A percentile compares a stretch with the other conserved stretches of the same genome.
These are phyloP conservation scores for Tokudaia tokunoshimensis DNA, from an alignment of 2,797 vertebrate genomes.

Conservation along the genomic window DNA sequence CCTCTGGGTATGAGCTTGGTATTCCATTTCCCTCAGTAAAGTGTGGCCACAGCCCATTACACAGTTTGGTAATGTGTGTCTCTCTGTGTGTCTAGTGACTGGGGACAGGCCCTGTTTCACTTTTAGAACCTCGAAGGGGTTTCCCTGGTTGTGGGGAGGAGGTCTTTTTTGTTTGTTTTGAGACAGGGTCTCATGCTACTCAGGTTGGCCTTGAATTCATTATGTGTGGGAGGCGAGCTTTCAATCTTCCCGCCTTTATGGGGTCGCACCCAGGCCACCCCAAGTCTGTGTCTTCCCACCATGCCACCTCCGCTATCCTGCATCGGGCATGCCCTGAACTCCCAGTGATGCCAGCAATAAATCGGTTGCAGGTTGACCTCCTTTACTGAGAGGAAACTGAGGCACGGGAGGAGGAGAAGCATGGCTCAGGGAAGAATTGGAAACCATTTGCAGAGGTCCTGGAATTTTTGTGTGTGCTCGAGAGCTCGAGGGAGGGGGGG, in stretches of 20 bases:
- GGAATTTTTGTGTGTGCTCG: not conserved
- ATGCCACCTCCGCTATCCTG: too few species aligned
- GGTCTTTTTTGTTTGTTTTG: not conserved
- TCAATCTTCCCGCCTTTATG: not conserved
- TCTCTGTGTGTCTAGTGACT: not conserved
- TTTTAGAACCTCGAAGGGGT: not conserved
- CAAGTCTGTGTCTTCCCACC: not conserved
- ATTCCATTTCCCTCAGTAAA: too few species aligned
- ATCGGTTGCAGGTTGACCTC: not conserved
- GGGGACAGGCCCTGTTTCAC: not conserved
- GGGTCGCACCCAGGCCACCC: not conserved
- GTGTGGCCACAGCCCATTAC: not conserved
- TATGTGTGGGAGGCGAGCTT: not conserved
- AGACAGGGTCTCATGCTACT: not conserved
- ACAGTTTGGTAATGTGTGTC: not conserved
- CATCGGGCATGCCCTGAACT: not conserved
- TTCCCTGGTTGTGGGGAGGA: not conserved
- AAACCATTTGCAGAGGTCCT: not conserved
- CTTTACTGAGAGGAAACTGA: not conserved
- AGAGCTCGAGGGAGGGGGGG: accelerated
- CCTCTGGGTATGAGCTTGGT: not conserved
- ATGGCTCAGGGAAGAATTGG: not conserved
- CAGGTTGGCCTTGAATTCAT: not conserved
- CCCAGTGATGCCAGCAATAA: not conserved
- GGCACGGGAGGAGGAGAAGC: not conserved